A percentile compares a stretch with the other conserved stretches of the same genome.
These are phyloP conservation scores for Megalurothrips usitatus DNA, from an alignment of 2,888 invertebrate genomes.

Conservation along the genomic window DNA sequence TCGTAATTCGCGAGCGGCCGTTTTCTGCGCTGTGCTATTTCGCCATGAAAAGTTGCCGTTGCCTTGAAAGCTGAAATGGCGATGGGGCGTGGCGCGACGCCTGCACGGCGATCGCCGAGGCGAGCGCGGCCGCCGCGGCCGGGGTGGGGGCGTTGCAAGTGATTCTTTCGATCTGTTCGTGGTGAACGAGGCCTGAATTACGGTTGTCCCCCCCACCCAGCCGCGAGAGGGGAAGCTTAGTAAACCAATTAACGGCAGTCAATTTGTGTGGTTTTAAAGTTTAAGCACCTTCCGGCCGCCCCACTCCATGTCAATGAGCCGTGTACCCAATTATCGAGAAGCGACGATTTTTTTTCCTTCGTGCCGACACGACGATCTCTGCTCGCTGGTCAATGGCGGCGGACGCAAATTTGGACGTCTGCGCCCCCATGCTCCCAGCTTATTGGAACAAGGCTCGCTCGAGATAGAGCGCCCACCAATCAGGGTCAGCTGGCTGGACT, in stretches of 20 bases:
- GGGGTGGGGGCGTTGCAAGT: background rate
- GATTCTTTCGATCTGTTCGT: background rate
- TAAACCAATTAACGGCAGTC: background rate
- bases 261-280: slow-evolving; percentile 6
- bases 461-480: too few species aligned
- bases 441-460: too few species aligned
- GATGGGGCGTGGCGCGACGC: too few species aligned
- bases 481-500: too few species aligned
- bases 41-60: too few species aligned
- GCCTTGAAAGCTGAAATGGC: too few species aligned
- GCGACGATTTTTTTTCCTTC: background rate
- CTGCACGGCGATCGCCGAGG: background rate
- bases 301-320: background rate
- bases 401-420: too few species aligned
- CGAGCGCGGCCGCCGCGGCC: background rate
- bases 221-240: background rate
- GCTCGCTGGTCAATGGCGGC: background rate
- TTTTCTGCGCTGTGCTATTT: too few species aligned
- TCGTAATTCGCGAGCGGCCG: too few species aligned
- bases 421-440: too few species aligned
- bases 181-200: background rate
- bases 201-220: background rate
- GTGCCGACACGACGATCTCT: too few species aligned
- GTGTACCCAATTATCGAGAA: background rate
- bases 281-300: background rate